Evolutionary conservation across 2,797 vertebrate species (phyloP), one percentile per base, ranked within the genome.

Genomic region (Anas acuta): DNA sequence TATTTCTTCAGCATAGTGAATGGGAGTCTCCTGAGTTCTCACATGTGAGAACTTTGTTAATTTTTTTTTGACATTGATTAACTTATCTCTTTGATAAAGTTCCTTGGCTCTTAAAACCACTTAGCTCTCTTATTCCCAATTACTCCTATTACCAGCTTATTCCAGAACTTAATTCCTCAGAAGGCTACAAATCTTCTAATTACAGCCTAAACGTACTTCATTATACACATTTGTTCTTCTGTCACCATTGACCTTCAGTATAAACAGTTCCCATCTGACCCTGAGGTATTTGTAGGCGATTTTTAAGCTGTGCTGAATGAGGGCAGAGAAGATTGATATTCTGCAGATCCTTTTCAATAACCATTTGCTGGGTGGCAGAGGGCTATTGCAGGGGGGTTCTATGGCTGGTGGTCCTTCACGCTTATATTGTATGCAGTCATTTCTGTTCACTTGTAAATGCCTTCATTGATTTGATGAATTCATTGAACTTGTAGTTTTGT

Each of bases 141-240:
- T 90, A 74, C 26, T 77, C 16, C 61, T 70, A 14, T 80, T 83
- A 83, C 82, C 18, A 80, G 20, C 32, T 73, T 80, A 20, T 95
- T 91, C 28, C 32, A 71, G 75, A 83, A 77, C 65, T 85, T 80
- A 80, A 35, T 95, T 90, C 62, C 70, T 76, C 35, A 21, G 61
- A 90, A 94, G 57, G 49, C n/a, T 67, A 72, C 88, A 86, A 84
- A 49, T 88, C n/a, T 84, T 90, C 43, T 81, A 75, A 92, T 81
- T 86, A 37, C 43, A 75, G 20, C 62, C 22, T 65, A 58, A 94
- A 61, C 7, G 1, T 58, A 56, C 30, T 95, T 32, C 74, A 33
- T 90, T 88, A 69, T 45, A 70, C 43, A 33, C 20, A 66, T 41
- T 69, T 88, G 47, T 74, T 41, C 49, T 88, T 86, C 25, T 78